Conservation (phyloP, 2,888 invertebrate species). For the Thera britannica region DNA sequence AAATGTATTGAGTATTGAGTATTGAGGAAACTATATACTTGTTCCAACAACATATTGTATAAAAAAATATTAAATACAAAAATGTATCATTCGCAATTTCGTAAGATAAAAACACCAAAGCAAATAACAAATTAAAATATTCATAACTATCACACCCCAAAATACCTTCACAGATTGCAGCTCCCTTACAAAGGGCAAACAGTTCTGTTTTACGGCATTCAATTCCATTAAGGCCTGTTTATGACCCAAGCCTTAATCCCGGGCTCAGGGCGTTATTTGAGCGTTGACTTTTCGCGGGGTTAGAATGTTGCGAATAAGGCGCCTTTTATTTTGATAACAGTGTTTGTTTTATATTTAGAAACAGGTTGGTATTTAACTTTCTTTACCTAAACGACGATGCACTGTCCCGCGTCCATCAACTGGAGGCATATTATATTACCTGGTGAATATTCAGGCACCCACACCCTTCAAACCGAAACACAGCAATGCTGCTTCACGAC, state of each 20-base stretch:
- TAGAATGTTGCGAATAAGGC: slow-evolving; percentile 22
- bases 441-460: no score
- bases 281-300: slow-evolving; percentile 37
- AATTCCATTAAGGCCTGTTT: slow-evolving; percentile 71
- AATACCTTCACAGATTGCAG: slow-evolving; percentile 44
- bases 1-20: no score
- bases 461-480: no score
- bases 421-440: no score
- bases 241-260: slow-evolving; percentile 57
- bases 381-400: no score
- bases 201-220: slow-evolving; percentile 69
- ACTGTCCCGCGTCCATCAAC: no score
- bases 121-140: slow-evolving; percentile 39
- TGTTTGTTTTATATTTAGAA: slow-evolving; percentile 28
- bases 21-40: no score
- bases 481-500: no score
- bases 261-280: slow-evolving; percentile 35
- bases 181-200: slow-evolving; percentile 39
- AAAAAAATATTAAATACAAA: background rate
- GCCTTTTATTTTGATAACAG: background rate
- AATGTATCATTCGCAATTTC: background rate
- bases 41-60: no score
- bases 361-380: background rate
- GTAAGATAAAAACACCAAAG: slow-evolving; percentile 19
- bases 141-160: slow-evolving; percentile 40